Evolutionary conservation across 2,113 vertebrate genomes (phyloP).

Genomic region (Bucco capensis): DNA sequence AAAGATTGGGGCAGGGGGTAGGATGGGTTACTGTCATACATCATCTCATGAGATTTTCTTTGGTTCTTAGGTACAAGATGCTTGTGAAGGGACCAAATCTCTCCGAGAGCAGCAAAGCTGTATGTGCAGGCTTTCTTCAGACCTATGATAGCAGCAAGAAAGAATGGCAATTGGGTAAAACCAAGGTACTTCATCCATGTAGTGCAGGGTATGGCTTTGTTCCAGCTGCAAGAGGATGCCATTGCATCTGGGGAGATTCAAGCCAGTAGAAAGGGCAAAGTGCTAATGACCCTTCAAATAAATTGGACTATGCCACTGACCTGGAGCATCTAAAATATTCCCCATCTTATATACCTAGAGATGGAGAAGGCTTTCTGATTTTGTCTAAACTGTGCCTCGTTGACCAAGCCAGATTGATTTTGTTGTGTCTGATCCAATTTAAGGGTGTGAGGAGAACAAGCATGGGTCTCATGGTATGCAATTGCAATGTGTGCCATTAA

Average conservation of each 20-base stretch:
- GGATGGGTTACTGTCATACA: not conserved
- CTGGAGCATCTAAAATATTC: not conserved
- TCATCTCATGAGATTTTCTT: conserved; percentile 2
- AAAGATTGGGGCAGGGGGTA: not conserved
- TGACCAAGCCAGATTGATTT: not conserved
- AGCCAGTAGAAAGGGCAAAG: not conserved
- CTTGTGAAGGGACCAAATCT: conserved; percentile 70
- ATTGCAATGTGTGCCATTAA: not conserved
- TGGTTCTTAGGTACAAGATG: conserved; percentile 82
- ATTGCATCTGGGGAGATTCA: not conserved
- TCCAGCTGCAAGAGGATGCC: not conserved
- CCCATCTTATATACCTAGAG: not conserved
- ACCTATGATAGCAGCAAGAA: conserved; percentile 72
- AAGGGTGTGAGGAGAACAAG: not conserved
- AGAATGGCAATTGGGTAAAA: conserved; percentile 88
- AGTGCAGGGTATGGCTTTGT: not conserved
- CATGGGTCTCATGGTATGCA: not conserved
- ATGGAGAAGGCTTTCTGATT: not conserved
- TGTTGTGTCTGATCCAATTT: not conserved
- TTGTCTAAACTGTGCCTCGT: not conserved
- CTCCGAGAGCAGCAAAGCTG: conserved; percentile 65
- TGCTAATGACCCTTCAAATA: not conserved
- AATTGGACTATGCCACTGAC: not conserved
- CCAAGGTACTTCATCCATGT: conserved; percentile 77
- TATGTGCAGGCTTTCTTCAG: conserved; percentile 78